phyloP scores from a whole-genome alignment of 1,140 invertebrate genomes.

The Mizuhopecten yessoensis region DNA sequence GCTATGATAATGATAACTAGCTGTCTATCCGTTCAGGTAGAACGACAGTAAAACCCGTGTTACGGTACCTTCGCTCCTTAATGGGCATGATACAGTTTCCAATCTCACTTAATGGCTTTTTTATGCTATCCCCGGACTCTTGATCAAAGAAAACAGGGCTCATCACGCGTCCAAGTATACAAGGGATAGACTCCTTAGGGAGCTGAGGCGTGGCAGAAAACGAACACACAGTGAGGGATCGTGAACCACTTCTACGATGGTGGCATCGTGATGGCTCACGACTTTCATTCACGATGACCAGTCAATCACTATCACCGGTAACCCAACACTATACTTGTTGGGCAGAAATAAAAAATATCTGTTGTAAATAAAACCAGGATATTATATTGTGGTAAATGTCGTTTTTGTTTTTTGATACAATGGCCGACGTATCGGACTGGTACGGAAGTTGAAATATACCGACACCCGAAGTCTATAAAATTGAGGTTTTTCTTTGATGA shows the following conservation, averaged over 20 bases:
- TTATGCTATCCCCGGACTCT: neutral
- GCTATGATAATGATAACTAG: neutral
- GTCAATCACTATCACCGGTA: neutral
- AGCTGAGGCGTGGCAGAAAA: neutral
- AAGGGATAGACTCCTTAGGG: constrained; percentile 2
- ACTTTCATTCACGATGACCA: neutral
- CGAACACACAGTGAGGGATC: neutral
- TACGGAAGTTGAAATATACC: constrained; percentile 24
- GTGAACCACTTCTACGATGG: neutral
- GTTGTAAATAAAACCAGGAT: neutral
- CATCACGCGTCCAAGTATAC: neutral
- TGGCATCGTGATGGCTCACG: constrained; percentile 10
- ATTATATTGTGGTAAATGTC: neutral
- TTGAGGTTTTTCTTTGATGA: neutral
- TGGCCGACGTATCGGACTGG: neutral
- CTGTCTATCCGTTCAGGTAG: neutral
- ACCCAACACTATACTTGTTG: neutral
- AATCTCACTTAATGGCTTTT: neutral
- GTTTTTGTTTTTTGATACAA: neutral
- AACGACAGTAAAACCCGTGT: neutral
- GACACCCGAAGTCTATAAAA: constrained; percentile 1
- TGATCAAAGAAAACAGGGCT: constrained; percentile 1
- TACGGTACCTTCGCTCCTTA: neutral
- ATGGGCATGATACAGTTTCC: neutral
- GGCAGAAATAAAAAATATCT: neutral